Conservation (phyloP, 2,888 invertebrate genomes). For the Parnassius orleans region DNA sequence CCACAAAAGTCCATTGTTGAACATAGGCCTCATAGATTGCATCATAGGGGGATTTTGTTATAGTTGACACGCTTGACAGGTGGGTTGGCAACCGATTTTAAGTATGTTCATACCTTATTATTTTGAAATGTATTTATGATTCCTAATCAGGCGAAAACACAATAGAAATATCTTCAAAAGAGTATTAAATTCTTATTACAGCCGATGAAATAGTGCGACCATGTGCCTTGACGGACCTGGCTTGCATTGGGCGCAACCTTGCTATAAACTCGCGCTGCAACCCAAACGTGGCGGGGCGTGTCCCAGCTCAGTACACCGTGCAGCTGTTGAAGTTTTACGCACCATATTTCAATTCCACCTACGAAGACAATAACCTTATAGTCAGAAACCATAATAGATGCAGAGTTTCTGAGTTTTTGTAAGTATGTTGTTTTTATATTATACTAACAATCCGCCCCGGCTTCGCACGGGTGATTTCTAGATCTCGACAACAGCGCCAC, state of each 20-base stretch:
- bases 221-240: conserved; percentile 40
- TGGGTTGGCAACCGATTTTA: no score
- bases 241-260: conserved; percentile 52
- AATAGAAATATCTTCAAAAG: no score
- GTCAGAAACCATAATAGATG: conserved; percentile 56
- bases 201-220: conserved; percentile 39
- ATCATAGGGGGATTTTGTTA: no score
- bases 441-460: no score
- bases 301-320: conserved; percentile 41
- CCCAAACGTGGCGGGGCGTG: conserved; percentile 35
- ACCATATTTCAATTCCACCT: conserved; percentile 58
- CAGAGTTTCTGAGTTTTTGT: conserved; percentile 58
- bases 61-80: background rate
- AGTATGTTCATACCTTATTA: no score
- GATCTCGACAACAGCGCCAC: no score
- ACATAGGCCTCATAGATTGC: no score
- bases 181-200: background rate
- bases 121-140: no score
- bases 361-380: conserved; percentile 47
- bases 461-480: no score
- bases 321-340: conserved; percentile 44
- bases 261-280: conserved; percentile 53
- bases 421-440: conserved; percentile 39
- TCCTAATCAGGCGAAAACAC: no score
- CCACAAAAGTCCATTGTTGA: no score